phyloP scores from a whole-genome alignment of 2,113 vertebrate genomes.

The Clupea harengus region DNA sequence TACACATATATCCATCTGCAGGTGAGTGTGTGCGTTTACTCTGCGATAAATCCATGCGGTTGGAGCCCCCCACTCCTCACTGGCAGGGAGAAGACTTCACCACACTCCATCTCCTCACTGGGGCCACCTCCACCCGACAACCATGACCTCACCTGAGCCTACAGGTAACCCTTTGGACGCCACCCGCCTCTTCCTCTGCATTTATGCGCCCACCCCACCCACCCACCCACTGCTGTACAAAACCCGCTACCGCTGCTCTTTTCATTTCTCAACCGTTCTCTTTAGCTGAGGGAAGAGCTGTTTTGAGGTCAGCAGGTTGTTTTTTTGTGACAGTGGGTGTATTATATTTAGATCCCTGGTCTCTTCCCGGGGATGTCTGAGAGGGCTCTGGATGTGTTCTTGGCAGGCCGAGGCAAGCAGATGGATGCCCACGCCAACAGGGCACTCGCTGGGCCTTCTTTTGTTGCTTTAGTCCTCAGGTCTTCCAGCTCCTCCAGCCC shows the following conservation, averaged over 20 bases:
- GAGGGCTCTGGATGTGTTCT: slow-evolving; percentile 34
- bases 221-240: no score
- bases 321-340: slow-evolving; percentile 31
- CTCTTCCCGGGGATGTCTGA: slow-evolving; percentile 25
- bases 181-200: not conserved
- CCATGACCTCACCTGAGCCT: slow-evolving; percentile 46
- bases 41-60: not conserved
- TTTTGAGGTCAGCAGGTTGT: slow-evolving; percentile 18
- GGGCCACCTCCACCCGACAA: slow-evolving; percentile 6
- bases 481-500: not conserved
- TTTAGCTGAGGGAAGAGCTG: not conserved
- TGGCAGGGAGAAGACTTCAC: not conserved
- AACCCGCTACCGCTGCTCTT: not conserved
- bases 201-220: no score
- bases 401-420: slow-evolving; percentile 41
- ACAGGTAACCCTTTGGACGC: slow-evolving; percentile 29
- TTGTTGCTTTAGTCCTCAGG: not conserved
- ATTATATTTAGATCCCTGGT: slow-evolving; percentile 35
- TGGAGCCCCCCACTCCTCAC: not conserved
- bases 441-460: slow-evolving; percentile 34
- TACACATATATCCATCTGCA: slow-evolving; percentile 9
- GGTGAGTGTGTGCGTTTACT: not conserved
- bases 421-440: slow-evolving; percentile 41
- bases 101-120: not conserved
- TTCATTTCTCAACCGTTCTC: not conserved